Evolutionary conservation across 2,797 vertebrate species (phyloP), one percentile per base, ranked within the genome.

Genomic region (Bufotes viridis): DNA sequence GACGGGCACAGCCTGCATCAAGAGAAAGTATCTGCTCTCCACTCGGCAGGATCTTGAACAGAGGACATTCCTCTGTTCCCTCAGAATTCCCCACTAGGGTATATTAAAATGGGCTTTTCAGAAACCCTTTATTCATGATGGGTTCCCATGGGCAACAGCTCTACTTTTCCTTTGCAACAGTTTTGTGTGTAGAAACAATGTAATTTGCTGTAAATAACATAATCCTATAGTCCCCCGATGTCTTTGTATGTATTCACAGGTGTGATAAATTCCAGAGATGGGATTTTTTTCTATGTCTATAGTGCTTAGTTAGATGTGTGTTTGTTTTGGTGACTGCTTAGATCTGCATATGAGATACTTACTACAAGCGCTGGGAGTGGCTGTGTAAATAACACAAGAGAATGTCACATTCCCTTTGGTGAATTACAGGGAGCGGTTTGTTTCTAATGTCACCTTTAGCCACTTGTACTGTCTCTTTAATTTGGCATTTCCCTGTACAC

Each of bases 381-480:
- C 78, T 87, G 81, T 63, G 61, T 60, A 80, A 89, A 80, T 86
- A 89, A 24, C 63, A 51, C 80, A 80, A 17, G 80, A 82, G 88
- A 89, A 89, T 89, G 88, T 87, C 75, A 81, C 60, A 87, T 80
- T 78, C 63, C 81, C 81, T 84, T 87, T 79, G 24, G 86, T 70
- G 72, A 74, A 75, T 87, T 18, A 65, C 29, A 79, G 85, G 88
- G 88, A 89, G 88, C 83, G 88, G 88, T 78, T 84, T 61, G 63
- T 58, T 65, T 76, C 58, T 29, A 20, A 15, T 70, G 87, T 88
- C 61, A 88, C 87, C 87, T 88, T 70, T 84, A n/a, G 26, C 60
- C 88, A 42, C 80, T 75, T 60, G 57, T 67, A 75, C 72, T 87
- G 81, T 89, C 74, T 26, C 88, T 89, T 89, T 89, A 89, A 89